Base-by-base conservation (phyloP, 2,797 vertebrate genomes). In the Somateria mollissima region DNA sequence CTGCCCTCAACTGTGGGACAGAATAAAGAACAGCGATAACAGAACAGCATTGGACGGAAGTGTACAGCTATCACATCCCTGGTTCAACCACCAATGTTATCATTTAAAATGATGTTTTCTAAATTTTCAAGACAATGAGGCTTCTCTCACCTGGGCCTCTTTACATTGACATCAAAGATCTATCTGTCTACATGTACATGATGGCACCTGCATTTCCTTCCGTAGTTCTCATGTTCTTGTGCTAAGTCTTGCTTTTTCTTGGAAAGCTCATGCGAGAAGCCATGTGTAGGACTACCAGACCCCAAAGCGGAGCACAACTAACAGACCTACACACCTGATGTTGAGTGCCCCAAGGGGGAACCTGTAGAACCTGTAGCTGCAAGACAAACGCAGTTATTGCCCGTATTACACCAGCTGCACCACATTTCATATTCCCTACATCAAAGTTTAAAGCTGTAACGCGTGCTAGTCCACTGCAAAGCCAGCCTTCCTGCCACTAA, bases 401-500 rank as follows among this genome's bases (percentile, higher is more conserved):
- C 36, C 61, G 18, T 45, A 45, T 53, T 4, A 4, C 91, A 49
- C 61, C 0, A 1, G 66, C 77, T 84, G 37, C 71, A 92, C 72
- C 89, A n/a, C 67, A 47, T 92, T 74, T 84, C 67, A 1, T n/a
- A 41, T 58, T 94, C 32, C 85, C 81, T 41, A 49, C 4, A 6
- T 88, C 87, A 91, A 36, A 60, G 24, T 74, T 75, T 89, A 53
- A 94, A 93, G 72, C 78, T 20, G 13, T 85, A 87, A 95, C 83
- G 53, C 22, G 36, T 0, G 1, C 71, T 60, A 76, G 66, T 85
- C 87, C 6, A 8, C 71, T 93, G 65, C 90, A 77, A 86, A 88
- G 75, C 47, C 66, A 77, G 57, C n/a, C 65, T 51, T 90, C 84
- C 75, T 92, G 89, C 73, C 71, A 43, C 67, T 61, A 71, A 72